A percentile compares a stretch with the other conserved stretches of the same genome.
These are phyloP conservation scores for Dysmachus trigonus DNA, from an alignment of 2,888 invertebrate genomes.

Conservation along the genomic window DNA sequence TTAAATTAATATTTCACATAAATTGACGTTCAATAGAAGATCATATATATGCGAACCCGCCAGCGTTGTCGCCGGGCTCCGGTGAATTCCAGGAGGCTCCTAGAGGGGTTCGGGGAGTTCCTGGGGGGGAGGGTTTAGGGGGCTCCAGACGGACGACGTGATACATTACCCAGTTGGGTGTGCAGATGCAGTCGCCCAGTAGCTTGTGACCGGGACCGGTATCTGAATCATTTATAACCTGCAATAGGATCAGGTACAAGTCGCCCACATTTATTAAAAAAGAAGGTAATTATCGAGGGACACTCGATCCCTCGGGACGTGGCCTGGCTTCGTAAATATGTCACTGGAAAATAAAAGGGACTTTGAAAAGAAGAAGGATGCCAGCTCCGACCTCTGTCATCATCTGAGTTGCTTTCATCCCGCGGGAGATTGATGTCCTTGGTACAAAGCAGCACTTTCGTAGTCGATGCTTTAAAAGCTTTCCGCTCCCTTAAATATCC, in stretches of 20 bases:
- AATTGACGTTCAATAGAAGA: background rate
- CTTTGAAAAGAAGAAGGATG: background rate
- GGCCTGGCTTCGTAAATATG: background rate
- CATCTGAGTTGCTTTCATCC: background rate
- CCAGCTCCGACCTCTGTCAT: background rate
- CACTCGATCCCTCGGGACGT: background rate
- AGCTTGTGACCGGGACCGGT: background rate
- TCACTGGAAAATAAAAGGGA: background rate
- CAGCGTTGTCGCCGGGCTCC: background rate
- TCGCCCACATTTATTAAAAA: background rate
- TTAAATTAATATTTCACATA: conserved; percentile 6
- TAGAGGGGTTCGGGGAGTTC: too few species aligned
- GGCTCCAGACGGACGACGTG: too few species aligned
- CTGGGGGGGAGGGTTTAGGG: too few species aligned
- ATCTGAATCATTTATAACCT: background rate
- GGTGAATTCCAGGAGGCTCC: background rate
- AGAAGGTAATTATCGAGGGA: background rate
- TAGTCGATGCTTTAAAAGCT: background rate
- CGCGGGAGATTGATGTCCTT: background rate
- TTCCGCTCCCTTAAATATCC: background rate
- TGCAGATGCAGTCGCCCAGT: background rate
- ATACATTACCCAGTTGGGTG: background rate
- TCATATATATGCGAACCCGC: background rate
- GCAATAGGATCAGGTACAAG: background rate
- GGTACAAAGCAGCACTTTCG: background rate